These are phyloP conservation scores for Leucosticte australis DNA, from an alignment of 2,113 vertebrate genomes.

Conservation along the genomic window DNA sequence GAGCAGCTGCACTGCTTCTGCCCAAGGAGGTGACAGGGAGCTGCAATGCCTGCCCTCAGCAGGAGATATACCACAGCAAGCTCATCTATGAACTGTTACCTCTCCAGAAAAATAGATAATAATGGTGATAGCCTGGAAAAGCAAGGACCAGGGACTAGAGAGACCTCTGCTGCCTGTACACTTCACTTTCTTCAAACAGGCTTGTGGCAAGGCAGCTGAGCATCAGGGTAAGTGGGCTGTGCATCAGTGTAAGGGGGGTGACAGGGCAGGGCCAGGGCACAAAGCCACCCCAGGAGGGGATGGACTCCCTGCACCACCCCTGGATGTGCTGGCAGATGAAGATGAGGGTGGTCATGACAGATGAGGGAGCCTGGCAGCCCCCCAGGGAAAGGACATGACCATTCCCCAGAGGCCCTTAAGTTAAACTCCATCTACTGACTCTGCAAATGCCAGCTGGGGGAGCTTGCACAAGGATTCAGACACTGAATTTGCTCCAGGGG, in stretches of 20 bases:
- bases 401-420: background rate
- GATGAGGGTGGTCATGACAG: too few species aligned
- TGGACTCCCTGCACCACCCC: background rate
- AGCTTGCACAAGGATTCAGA: background rate
- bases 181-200: background rate
- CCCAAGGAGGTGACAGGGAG: background rate
- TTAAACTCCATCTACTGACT: background rate
- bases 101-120: background rate
- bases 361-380: background rate
- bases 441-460: background rate
- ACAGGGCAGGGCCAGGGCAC: background rate
- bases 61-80: background rate
- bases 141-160: background rate
- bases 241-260: background rate
- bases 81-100: background rate
- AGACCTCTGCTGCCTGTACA: background rate
- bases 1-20: background rate
- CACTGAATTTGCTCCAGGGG: background rate
- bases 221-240: rapidly evolving
- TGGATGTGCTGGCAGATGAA: background rate
- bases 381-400: background rate
- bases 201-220: background rate
- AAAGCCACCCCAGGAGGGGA: background rate
- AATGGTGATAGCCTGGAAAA: background rate
- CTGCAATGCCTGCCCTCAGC: background rate